Base-by-base conservation (phyloP, 2,797 vertebrate genomes). In the Siniperca undulata region DNA sequence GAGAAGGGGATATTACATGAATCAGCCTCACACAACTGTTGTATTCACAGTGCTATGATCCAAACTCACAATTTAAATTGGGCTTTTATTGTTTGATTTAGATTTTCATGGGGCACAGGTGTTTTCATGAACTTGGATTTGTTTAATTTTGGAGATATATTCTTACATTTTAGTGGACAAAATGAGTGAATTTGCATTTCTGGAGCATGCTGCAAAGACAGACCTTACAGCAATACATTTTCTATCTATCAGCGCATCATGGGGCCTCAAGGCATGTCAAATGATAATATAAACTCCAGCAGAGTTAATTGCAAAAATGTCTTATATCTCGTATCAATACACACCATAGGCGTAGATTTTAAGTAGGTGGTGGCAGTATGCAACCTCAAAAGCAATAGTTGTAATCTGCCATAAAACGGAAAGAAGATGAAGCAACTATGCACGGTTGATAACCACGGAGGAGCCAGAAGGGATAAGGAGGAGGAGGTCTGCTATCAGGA, bases 1-100 rank as follows among this genome's bases (percentile, higher is more conserved):
- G 61, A 76, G 85, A 69, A 67, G 56, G 74, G 90, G 72, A 71
- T 85, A 91, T 90, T 90, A 88, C 87, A 89, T 86, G 90, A 94
- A 92, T 91, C 91, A 88, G 89, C 83, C 80, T 76, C 89, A 72
- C 78, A 83, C 83, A 86, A 91, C 82, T 80, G 85, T 86, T 84
- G 74, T 86, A 68, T 79, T 88, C 38, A 69, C 64, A 60, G 80
- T 73, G 62, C 86, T 84, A 36, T 82, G 86, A 86, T 88, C 82
- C 74, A 84, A 87, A 78, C 36, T 62, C 70, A 9, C 60, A 65
- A 79, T 74, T 79, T 72, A 70, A 89, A 87, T 71, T 73, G 60
- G 64, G 60, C 80, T 80, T 90, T 83, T 81, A 85, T 79, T 78
- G 76, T 88, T 89, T 85, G 70, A 82, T 84, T 80, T 86, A 46